These are phyloP conservation scores for Crotophaga sulcirostris DNA, from an alignment of 2,113 vertebrate genomes.

Conservation along the genomic window DNA sequence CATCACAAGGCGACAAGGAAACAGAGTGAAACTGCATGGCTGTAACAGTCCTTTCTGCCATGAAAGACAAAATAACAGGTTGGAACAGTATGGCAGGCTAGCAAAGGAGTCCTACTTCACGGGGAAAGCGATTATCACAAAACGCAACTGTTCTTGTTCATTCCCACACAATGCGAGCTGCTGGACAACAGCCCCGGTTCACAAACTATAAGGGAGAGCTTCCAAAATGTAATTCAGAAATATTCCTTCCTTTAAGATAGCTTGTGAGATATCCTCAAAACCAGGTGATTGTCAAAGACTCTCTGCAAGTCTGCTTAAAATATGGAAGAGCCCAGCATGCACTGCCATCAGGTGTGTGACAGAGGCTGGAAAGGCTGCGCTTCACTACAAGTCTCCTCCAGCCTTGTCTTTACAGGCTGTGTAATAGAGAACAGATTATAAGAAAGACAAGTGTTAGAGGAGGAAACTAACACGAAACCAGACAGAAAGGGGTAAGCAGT, in stretches of 20 bases:
- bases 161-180: not conserved
- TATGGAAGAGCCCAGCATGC: not conserved
- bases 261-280: not conserved
- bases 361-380: not conserved
- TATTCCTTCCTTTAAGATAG: not conserved
- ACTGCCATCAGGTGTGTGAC: not conserved
- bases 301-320: not conserved
- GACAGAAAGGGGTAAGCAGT: not conserved
- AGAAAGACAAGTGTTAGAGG: not conserved
- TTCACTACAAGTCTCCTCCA: not conserved
- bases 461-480: not conserved
- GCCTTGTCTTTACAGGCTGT: not conserved
- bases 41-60: not conserved
- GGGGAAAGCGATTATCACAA: not conserved
- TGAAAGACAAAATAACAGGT: not conserved
- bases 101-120: not conserved
- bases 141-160: not conserved
- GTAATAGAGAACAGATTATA: not conserved
- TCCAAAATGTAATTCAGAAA: not conserved
- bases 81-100: not conserved
- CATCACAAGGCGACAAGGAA: not conserved
- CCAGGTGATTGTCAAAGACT: not conserved
- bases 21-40: not conserved
- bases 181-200: not conserved
- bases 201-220: not conserved